Percentiles rank a stretch among this genome's conserved stretches.
Evolutionary conservation across 2,888 invertebrate species (phyloP).

Genomic region (Trissoscelio sp.): DNA sequence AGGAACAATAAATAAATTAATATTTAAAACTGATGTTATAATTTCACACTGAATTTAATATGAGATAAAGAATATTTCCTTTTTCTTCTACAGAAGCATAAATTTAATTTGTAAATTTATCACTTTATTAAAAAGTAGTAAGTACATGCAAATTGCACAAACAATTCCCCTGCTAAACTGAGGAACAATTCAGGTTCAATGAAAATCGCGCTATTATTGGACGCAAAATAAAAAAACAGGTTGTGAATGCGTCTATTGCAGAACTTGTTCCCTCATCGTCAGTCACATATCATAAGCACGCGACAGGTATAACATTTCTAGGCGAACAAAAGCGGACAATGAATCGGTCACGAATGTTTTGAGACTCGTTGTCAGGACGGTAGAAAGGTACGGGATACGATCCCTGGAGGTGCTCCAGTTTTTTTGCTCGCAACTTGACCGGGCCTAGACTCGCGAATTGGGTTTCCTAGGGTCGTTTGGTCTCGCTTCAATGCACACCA

Average conservation of each 20-base stretch:
- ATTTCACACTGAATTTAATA: too few relatives aligned
- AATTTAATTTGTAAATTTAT: too few relatives aligned
- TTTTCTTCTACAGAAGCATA: too few relatives aligned
- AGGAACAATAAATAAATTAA: too few relatives aligned
- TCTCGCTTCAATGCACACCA: conserved; percentile 29
- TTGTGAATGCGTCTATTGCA: conserved; percentile 55
- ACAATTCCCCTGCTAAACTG: neutral
- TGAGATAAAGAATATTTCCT: too few relatives aligned
- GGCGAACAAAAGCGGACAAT: conserved; percentile 71
- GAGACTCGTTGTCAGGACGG: conserved; percentile 71
- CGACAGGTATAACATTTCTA: conserved; percentile 71
- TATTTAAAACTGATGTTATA: too few relatives aligned
- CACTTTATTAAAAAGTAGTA: too few relatives aligned
- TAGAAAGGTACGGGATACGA: conserved; percentile 68
- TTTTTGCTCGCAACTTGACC: conserved; percentile 66
- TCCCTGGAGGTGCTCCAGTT: conserved; percentile 68
- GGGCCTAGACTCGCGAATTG: conserved; percentile 66
- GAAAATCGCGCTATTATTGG: conserved; percentile 62
- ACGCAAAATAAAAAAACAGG: conserved; percentile 56
- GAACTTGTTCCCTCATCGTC: conserved; percentile 62
- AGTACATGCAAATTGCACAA: neutral
- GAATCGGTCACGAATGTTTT: conserved; percentile 72
- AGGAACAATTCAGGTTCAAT: conserved; percentile 34
- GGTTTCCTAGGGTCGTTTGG: conserved; percentile 62
- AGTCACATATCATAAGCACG: conserved; percentile 66